A percentile compares a stretch with the other conserved stretches of the same genome.
phyloP scores from a whole-genome alignment of 2,888 invertebrate genomes.

The Drosophila buzzatii region DNA sequence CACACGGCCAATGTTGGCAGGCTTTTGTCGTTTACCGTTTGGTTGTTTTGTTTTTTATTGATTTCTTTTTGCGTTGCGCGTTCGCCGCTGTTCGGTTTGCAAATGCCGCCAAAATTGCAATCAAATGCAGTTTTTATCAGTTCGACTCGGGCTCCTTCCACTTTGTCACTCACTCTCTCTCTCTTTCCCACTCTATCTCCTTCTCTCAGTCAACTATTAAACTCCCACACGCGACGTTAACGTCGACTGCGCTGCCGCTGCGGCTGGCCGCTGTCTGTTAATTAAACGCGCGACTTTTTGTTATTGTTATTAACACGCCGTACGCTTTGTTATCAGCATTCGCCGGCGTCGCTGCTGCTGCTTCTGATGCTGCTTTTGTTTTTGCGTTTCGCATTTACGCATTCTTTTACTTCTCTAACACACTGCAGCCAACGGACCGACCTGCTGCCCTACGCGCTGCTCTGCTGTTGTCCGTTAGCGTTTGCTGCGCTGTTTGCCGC shows the following conservation, averaged over 20 bases:
- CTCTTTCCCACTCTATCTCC: constrained; percentile 16
- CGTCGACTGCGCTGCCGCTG: constrained; percentile 60
- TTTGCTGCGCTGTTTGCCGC: constrained; percentile 41
- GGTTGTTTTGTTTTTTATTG: constrained; percentile 66
- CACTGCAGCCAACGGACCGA: constrained; percentile 36
- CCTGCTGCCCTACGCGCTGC: constrained; percentile 31
- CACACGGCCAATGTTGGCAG: constrained; percentile 16
- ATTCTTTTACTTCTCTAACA: constrained; percentile 47
- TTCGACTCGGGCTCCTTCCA: constrained; percentile 23
- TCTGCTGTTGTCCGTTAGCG: constrained; percentile 40
- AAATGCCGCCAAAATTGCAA: constrained; percentile 80
- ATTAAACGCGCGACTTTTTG: constrained; percentile 74
- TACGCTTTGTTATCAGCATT: constrained; percentile 76
- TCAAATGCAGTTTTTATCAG: constrained; percentile 77
- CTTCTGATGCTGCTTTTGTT: constrained; percentile 2
- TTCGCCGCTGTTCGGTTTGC: constrained; percentile 66
- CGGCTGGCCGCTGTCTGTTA: constrained; percentile 50
- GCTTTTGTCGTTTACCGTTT: constrained; percentile 67
- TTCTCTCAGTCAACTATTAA: constrained; percentile 37
- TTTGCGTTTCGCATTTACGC: constrained; percentile 56
- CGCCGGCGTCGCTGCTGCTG: constrained; percentile 42
- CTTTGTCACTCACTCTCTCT: constrained; percentile 4
- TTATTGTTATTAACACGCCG: constrained; percentile 74
- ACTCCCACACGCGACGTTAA: constrained; percentile 53
- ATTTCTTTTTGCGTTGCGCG: constrained; percentile 71